A percentile compares a stretch with the other conserved stretches of the same genome.
Evolutionary conservation across 30 jellyfish, hydroid and myxozoan genomes (phyloP).

Genomic region (Calvadosia cruxmelitensis): DNA sequence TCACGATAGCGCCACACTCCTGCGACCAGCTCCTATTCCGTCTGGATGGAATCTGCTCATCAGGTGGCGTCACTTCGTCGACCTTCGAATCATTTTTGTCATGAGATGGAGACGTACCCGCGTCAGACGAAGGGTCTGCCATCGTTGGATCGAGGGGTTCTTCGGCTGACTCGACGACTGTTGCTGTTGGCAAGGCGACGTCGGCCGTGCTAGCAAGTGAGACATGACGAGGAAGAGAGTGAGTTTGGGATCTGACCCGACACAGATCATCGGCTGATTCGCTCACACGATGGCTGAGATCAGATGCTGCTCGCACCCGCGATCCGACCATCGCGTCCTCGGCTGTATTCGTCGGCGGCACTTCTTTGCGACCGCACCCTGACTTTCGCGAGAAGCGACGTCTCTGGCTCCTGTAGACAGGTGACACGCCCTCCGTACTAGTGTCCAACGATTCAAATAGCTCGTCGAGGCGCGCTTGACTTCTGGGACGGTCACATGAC

Average conservation of each 20-base stretch:
- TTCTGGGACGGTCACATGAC: too few species aligned
- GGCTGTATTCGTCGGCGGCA: not conserved
- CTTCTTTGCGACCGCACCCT: slow-evolving; percentile 7
- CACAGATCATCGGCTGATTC: not conserved
- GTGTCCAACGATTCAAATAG: slow-evolving; percentile 55
- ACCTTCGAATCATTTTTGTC: not conserved
- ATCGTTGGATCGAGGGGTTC: not conserved
- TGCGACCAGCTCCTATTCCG: not conserved
- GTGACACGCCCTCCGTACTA: slow-evolving; percentile 19
- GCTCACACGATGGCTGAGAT: not conserved
- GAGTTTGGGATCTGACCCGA: not conserved
- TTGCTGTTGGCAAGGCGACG: not conserved
- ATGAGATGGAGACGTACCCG: not conserved
- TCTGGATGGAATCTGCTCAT: not conserved
- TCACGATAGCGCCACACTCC: not conserved
- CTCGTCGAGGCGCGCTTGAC: too few species aligned
- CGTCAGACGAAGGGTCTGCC: not conserved
- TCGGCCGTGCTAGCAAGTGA: not conserved
- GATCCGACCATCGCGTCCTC: not conserved
- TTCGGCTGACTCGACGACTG: not conserved
- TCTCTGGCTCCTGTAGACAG: slow-evolving; percentile 23
- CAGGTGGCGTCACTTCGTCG: not conserved
- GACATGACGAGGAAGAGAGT: not conserved
- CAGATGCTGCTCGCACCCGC: not conserved
- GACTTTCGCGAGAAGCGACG: slow-evolving; percentile 40